These are phyloP conservation scores for Atta colombica DNA, from an alignment of 1,140 invertebrate genomes.

Conservation along the genomic window DNA sequence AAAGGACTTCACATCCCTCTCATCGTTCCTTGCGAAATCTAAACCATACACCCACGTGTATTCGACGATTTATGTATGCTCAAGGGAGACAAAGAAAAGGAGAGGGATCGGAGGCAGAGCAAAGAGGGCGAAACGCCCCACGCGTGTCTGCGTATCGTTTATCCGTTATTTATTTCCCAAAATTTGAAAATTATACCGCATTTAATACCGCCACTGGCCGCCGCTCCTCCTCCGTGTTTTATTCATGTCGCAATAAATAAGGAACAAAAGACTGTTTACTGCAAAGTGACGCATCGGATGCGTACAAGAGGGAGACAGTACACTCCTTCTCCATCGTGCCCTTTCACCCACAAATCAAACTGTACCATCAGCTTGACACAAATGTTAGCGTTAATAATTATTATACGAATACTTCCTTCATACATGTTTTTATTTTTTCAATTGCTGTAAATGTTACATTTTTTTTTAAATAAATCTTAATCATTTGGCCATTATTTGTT, in stretches of 20 bases:
- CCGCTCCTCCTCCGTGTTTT: conserved; percentile 80
- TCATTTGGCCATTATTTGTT: neutral
- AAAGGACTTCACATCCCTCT: conserved; percentile 34
- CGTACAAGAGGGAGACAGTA: conserved; percentile 53
- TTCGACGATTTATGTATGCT: conserved; percentile 80
- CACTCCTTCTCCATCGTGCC: neutral
- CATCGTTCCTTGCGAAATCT: conserved; percentile 35
- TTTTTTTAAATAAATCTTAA: neutral
- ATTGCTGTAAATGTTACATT: neutral
- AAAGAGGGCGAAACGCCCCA: conserved; percentile 73
- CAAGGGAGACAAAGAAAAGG: conserved; percentile 60
- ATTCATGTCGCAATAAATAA: conserved; percentile 86
- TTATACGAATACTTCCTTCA: neutral
- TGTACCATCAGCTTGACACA: neutral
- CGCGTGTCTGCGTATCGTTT: conserved; percentile 84
- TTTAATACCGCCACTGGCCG: conserved; percentile 82
- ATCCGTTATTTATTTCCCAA: conserved; percentile 85
- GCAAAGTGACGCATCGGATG: conserved; percentile 75
- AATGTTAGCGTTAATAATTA: conserved; percentile 10
- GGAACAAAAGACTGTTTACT: conserved; percentile 82
- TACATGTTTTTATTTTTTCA: neutral
- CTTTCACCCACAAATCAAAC: conserved; percentile 50
- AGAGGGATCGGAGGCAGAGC: conserved; percentile 30
- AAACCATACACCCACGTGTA: conserved; percentile 73
- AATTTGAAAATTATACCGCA: conserved; percentile 86